Evolutionary conservation across 2,113 vertebrate species (phyloP), one percentile per base, ranked within the genome.

Genomic region (Agelaius tricolor): DNA sequence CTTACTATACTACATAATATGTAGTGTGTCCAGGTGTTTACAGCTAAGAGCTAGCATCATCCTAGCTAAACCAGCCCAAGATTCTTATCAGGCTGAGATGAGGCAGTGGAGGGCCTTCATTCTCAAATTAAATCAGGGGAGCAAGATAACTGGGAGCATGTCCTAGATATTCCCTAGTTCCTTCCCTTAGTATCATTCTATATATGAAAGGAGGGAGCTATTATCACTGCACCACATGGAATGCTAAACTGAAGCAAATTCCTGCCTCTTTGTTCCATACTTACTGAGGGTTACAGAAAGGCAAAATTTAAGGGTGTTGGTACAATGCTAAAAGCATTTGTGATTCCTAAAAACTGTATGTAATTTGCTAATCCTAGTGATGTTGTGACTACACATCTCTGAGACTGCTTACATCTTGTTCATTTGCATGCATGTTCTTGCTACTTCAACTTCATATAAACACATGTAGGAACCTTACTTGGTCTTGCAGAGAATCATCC

Each of bases 401-500:
- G 61, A 71, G 16, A 66, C 11, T 73, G 41, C 31, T 31, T 39
- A 46, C 10, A 41, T 49, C 23, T 67, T 28, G 7, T 49, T 66
- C 49, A 51, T 69, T 55, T 10, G 47, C 10, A 67, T 18, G 9
- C 17, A 37, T 14, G 16, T 59, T 55, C 33, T 59, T 91, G 37
- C 74, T 69, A 43, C 52, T 81, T 72, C 37, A 61, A 21, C 33
- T 28, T 79, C 73, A 83, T 17, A 18, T 39, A 61, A 81, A 55
- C 39, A n/a, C 15, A 66, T 10, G 30, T 0, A 71, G 49, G 16
- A 90, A 33, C 35, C 97, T 97, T 97, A 99, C 99, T 98, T 99
- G 99, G 85, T 99, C 99, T 97, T 99, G 99, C 58, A 99, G 97
- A 95, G 99, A 99, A 87, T 99, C 99, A 41, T 99, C 99, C 92